Evolutionary conservation across 2,113 vertebrate genomes (phyloP).

Genomic region (Calypte anna): DNA sequence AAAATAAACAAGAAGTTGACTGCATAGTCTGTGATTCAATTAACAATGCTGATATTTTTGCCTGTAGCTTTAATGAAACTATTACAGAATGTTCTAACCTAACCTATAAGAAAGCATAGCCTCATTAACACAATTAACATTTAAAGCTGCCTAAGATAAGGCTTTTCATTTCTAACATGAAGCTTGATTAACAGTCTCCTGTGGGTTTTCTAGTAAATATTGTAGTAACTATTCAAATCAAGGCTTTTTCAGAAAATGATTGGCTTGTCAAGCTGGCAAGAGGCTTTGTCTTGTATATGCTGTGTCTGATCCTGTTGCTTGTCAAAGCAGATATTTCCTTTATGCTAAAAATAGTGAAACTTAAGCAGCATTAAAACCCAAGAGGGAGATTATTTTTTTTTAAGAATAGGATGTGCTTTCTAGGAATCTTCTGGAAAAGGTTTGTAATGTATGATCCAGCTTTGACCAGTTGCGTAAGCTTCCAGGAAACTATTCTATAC

Average conservation of each 20-base stretch:
- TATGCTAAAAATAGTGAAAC: constrained; percentile 59
- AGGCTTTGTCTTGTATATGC: background rate
- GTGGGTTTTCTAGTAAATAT: background rate
- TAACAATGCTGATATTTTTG: background rate
- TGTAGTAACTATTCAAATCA: background rate
- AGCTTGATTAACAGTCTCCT: background rate
- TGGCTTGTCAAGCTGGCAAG: background rate
- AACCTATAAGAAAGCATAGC: background rate
- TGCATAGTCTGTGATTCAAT: background rate
- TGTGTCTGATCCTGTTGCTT: background rate
- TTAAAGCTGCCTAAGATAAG: background rate
- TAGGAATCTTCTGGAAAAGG: constrained; percentile 52
- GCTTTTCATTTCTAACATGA: background rate
- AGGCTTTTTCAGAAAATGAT: background rate
- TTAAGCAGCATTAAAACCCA: constrained; percentile 52
- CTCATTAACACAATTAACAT: background rate
- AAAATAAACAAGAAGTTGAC: background rate
- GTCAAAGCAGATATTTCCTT: constrained; percentile 39
- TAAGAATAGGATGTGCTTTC: constrained; percentile 48
- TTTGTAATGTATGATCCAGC: constrained; percentile 19
- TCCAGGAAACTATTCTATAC: background rate
- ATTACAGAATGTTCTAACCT: background rate
- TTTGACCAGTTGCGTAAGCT: constrained; percentile 51
- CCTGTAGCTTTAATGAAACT: background rate
- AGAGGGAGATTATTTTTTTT: constrained; percentile 27